These are phyloP conservation scores for Rhodeus uyekii DNA, from an alignment of 2,797 vertebrate species.

Conservation along the genomic window DNA sequence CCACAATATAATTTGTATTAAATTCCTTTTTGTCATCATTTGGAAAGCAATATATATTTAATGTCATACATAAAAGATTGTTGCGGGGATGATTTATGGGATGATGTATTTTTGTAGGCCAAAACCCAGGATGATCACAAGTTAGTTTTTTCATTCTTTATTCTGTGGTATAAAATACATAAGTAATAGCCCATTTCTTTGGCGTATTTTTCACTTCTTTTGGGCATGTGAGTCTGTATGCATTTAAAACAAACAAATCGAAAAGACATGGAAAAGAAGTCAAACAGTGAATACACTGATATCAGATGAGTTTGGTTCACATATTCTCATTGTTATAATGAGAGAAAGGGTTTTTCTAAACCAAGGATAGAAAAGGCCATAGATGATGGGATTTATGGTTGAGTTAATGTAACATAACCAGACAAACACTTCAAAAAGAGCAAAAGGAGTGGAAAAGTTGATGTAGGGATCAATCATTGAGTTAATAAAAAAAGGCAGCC, in stretches of 20 bases:
- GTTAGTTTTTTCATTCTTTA: too few species aligned
- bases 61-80: too few species aligned
- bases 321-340: constrained; percentile 65
- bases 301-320: constrained; percentile 58
- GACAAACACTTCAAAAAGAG: constrained; percentile 61
- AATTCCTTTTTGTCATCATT: too few species aligned
- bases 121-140: too few species aligned
- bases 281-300: constrained; percentile 55
- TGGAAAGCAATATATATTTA: constrained; percentile 28
- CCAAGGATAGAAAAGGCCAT: constrained; percentile 69
- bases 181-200: too few species aligned
- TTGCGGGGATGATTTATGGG: too few species aligned
- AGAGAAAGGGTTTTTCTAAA: constrained; percentile 64
- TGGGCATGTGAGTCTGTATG: too few species aligned
- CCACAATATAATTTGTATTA: too few species aligned
- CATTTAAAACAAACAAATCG: too few species aligned
- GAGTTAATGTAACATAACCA: constrained; percentile 72
- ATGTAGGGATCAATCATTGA: constrained; percentile 61
- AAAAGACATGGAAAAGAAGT: not conserved
- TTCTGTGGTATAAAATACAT: too few species aligned
- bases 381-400: constrained; percentile 68
- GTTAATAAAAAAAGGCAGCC: constrained; percentile 68
- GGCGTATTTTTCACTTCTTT: too few species aligned
- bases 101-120: too few species aligned
- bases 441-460: constrained; percentile 64